Evolutionary conservation across 1,140 invertebrate genomes (phyloP).

Genomic region (Homarus americanus): DNA sequence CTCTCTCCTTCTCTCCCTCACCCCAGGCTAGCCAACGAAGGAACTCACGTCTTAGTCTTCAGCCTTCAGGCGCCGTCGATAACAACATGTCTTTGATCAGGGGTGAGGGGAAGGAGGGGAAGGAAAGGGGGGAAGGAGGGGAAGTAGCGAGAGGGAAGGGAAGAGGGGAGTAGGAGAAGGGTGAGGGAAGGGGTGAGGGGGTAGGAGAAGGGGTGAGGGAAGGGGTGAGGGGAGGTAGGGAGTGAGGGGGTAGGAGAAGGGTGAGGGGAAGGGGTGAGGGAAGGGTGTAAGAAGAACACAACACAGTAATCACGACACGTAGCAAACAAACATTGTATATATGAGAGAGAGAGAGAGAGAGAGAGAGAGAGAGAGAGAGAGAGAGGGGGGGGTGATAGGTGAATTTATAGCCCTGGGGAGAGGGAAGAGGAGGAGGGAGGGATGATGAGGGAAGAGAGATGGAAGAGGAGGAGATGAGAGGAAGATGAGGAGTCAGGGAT

Average conservation of each 20-base stretch:
- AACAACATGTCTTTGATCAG: slow-evolving; percentile 18
- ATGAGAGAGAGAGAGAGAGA: no score
- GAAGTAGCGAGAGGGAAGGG: slow-evolving; percentile 23
- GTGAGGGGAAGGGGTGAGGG: neutral
- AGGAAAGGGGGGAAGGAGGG: neutral
- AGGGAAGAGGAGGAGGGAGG: neutral
- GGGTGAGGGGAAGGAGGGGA: neutral
- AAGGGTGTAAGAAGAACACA: neutral
- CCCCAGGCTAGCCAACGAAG: no score
- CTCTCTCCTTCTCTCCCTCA: no score
- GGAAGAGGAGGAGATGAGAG: neutral
- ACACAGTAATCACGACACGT: no score
- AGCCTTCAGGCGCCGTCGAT: neutral
- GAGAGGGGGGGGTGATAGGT: neutral
- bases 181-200: slow-evolving; percentile 13
- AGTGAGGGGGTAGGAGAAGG: neutral
- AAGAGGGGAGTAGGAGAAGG: neutral
- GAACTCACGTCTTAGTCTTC: no score
- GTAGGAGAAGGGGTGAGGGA: neutral
- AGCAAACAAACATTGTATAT: no score
- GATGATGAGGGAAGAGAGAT: neutral
- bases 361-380: neutral
- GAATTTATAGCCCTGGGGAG: neutral
- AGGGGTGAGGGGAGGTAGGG: neutral
- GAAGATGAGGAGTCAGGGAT: no score